Evolutionary conservation across 1,140 invertebrate species (phyloP).

Genomic region (Drosophila nikananu): DNA sequence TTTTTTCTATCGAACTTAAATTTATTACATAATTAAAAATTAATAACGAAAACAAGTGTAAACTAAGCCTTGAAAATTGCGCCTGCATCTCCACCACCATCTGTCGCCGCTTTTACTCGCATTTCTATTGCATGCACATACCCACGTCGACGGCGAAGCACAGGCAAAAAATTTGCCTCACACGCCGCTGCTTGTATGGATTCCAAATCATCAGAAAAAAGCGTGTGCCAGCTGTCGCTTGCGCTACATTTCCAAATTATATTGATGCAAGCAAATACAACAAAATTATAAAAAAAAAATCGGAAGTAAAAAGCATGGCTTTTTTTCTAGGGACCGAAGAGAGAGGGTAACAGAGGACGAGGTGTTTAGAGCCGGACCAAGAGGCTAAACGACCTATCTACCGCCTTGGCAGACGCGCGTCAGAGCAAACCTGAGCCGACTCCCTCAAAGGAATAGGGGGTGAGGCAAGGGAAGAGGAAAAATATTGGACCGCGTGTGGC

Average conservation of each 20-base stretch:
- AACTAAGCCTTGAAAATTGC: conserved; percentile 23
- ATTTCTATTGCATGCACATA: conserved; percentile 49
- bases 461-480: conserved; percentile 33
- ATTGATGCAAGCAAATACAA: conserved; percentile 34
- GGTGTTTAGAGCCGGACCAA: conserved; percentile 71
- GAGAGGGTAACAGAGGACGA: conserved; percentile 12
- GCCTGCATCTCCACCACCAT: conserved; percentile 39
- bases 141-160: conserved; percentile 3
- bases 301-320: conserved; percentile 70
- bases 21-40: background rate
- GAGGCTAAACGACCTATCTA: conserved; percentile 39
- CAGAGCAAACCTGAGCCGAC: conserved; percentile 53
- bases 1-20: conserved; percentile 15
- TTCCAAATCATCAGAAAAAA: conserved; percentile 78
- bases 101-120: conserved; percentile 48
- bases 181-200: conserved; percentile 71
- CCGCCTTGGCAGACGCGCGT: conserved; percentile 69
- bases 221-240: conserved; percentile 72
- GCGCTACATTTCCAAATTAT: conserved; percentile 59
- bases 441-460: conserved; percentile 18
- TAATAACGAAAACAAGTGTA: background rate
- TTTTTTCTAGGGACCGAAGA: conserved; percentile 17
- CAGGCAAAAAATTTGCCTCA: conserved; percentile 54
- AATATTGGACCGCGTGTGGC: conserved; percentile 71
- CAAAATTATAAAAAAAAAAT: conserved; percentile 63